A percentile compares a stretch with the other conserved stretches of the same genome.
These are phyloP conservation scores for Rhynchophorus ferrugineus DNA, from an alignment of 1,140 invertebrate species.

Conservation along the genomic window DNA sequence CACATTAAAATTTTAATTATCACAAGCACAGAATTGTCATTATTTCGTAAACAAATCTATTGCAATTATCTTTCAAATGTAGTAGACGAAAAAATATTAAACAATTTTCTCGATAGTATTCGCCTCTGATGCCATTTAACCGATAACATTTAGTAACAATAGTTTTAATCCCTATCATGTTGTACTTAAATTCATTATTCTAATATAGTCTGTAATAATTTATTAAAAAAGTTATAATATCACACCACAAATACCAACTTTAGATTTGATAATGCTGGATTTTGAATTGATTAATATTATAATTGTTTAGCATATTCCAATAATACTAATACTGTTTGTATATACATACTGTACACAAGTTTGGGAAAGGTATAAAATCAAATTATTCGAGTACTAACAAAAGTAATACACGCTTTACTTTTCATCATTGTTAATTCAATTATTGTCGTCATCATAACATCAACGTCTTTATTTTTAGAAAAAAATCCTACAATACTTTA, in stretches of 20 bases:
- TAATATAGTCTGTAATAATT: neutral
- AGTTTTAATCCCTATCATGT: neutral
- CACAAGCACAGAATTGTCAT: too few species aligned
- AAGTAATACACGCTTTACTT: neutral
- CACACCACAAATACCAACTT: too few species aligned
- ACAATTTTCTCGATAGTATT: too few species aligned
- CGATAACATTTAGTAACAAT: too few species aligned
- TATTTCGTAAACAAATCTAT: too few species aligned
- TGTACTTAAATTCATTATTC: neutral
- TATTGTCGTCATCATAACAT: neutral
- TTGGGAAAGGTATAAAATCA: conserved; percentile 42
- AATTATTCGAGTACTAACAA: neutral
- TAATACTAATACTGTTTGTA: conserved; percentile 25
- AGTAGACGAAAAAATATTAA: too few species aligned
- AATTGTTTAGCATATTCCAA: conserved; percentile 9
- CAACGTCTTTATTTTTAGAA: too few species aligned
- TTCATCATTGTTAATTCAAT: neutral
- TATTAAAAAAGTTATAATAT: too few species aligned
- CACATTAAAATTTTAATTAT: too few species aligned
- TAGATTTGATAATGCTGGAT: conserved; percentile 10
- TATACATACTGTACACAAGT: conserved; percentile 36
- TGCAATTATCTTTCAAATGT: too few species aligned
- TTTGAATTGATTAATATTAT: neutral
- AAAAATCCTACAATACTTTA: too few species aligned
- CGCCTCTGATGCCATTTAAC: too few species aligned